A percentile compares a stretch with the other conserved stretches of the same genome.
phyloP scores from a whole-genome alignment of 2,797 vertebrate genomes.

The Halcyon chelicuti region DNA sequence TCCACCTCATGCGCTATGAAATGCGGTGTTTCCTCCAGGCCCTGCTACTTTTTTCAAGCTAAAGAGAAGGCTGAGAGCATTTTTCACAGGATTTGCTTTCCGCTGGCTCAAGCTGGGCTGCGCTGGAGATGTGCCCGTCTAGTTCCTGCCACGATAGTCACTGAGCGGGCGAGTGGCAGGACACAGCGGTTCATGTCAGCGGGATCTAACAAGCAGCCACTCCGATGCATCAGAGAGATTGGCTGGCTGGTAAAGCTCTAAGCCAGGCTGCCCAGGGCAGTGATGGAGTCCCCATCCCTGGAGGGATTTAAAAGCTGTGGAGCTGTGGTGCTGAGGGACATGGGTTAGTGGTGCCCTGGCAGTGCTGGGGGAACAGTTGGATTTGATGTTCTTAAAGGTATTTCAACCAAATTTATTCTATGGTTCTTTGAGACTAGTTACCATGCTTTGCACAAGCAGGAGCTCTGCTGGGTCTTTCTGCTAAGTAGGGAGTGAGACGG shows the following conservation, averaged over 20 bases:
- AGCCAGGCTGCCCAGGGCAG: neutral
- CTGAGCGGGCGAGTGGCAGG: neutral
- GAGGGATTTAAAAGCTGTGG: no score
- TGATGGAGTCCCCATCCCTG: neutral
- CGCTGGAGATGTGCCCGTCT: neutral
- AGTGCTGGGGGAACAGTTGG: neutral
- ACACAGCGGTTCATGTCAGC: rapidly evolving
- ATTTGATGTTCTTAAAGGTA: neutral
- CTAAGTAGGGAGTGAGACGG: neutral
- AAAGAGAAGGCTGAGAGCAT: neutral
- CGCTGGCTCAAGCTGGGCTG: neutral
- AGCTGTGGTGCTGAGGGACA: no score
- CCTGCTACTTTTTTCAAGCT: neutral
- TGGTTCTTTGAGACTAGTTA: neutral
- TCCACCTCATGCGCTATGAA: rapidly evolving
- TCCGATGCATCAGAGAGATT: neutral
- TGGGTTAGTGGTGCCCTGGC: no score
- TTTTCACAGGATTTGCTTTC: neutral
- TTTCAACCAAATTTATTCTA: neutral
- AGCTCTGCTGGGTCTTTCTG: neutral
- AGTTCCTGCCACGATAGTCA: neutral
- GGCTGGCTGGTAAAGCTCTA: no score
- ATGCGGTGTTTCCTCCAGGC: rapidly evolving
- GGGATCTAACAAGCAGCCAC: neutral
- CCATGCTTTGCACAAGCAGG: rapidly evolving